Conservation (phyloP, 2,888 invertebrate species). For the Monoplex corrugatus region DNA sequence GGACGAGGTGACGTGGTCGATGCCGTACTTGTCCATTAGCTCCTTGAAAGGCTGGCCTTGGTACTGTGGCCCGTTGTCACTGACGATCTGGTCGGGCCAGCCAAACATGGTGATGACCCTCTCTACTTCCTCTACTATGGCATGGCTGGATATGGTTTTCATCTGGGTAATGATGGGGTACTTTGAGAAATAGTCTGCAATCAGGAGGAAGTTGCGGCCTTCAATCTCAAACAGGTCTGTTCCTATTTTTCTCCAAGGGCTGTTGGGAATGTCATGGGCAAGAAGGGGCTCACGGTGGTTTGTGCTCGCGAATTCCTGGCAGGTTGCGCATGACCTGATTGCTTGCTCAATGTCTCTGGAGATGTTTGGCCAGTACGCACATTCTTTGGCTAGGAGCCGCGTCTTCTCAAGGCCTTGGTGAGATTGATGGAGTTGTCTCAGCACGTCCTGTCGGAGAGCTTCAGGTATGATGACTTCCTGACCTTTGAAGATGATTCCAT, state of each 20-base stretch:
- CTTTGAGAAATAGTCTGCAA: slow-evolving; percentile 27
- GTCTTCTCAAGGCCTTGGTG: slow-evolving; percentile 2
- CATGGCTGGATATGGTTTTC: background rate
- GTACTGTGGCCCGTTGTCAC: slow-evolving; percentile 5
- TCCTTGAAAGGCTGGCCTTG: background rate
- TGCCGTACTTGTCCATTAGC: background rate
- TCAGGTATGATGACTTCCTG: slow-evolving; percentile 23
- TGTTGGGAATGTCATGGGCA: background rate
- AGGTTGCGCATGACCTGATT: background rate
- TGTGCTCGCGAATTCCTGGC: slow-evolving; percentile 24
- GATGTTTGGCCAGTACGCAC: slow-evolving; percentile 34
- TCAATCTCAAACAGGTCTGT: slow-evolving; percentile 33
- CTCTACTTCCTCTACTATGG: background rate
- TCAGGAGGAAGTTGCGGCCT: background rate
- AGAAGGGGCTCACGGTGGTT: slow-evolving; percentile 14
- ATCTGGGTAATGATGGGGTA: background rate
- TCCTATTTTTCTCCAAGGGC: background rate
- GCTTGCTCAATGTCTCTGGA: background rate
- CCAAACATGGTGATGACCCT: background rate
- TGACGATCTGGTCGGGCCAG: slow-evolving; percentile 13
- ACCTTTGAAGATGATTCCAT: slow-evolving; percentile 33
- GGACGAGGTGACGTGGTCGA: background rate
- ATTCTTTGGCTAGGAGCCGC: slow-evolving; percentile 2
- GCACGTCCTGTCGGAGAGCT: background rate
- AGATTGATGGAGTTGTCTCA: slow-evolving; percentile 23